Conservation (phyloP, 1,140 invertebrate species). For the Drosophila guanche region DNA sequence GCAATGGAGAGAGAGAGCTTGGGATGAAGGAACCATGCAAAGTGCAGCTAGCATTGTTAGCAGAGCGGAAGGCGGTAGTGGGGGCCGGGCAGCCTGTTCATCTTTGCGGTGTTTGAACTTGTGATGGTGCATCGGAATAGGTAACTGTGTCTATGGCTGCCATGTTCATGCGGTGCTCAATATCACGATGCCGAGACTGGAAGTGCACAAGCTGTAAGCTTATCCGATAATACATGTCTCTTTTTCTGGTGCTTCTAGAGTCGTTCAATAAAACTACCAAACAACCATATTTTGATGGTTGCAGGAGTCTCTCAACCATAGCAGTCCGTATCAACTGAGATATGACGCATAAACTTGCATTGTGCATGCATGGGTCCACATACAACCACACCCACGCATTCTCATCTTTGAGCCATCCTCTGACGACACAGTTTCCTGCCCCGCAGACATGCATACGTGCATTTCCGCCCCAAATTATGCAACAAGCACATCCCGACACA, state of each 20-base stretch:
- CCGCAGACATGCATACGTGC: slow-evolving; percentile 57
- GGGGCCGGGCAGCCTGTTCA: slow-evolving; percentile 35
- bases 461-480: slow-evolving; percentile 73
- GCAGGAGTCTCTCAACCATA: too few species aligned
- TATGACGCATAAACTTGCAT: slow-evolving; percentile 34
- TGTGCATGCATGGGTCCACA: slow-evolving; percentile 10
- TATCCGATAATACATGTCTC: too few species aligned
- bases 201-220: background rate
- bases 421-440: slow-evolving; percentile 50
- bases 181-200: background rate
- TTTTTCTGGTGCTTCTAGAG: too few species aligned
- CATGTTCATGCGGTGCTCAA: slow-evolving; percentile 45
- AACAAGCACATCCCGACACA: slow-evolving; percentile 56
- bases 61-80: background rate
- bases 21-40: slow-evolving; percentile 16
- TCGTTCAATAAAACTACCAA: too few species aligned
- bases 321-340: too few species aligned
- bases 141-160: slow-evolving; percentile 46
- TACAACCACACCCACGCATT: slow-evolving; percentile 2
- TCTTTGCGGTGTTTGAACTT: slow-evolving; percentile 80
- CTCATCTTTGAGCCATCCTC: slow-evolving; percentile 32
- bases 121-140: slow-evolving; percentile 57
- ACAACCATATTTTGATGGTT: too few species aligned
- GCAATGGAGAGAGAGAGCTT: background rate
- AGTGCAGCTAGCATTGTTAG: slow-evolving; percentile 12